Conservation (phyloP, 2,888 invertebrate genomes). For the Phragmatobia fuliginosa region DNA sequence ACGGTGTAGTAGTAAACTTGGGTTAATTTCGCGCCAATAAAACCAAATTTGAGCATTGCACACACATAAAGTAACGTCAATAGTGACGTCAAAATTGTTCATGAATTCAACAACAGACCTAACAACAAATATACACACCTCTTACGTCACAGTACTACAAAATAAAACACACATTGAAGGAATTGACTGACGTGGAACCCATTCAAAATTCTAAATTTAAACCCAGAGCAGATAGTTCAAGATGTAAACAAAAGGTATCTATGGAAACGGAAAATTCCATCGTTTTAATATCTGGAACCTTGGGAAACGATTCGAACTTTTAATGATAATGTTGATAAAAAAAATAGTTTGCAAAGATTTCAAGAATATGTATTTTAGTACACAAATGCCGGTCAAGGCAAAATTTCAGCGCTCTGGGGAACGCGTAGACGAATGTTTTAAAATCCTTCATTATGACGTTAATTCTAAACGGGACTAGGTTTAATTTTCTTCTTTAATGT, state of each 20-base stretch:
- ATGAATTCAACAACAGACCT: conserved; percentile 24
- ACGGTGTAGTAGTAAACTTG: conserved; percentile 5
- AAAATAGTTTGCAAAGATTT: conserved; percentile 25
- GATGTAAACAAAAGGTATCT: conserved; percentile 44
- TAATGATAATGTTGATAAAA: conserved; percentile 27
- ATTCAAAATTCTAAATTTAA: conserved; percentile 51
- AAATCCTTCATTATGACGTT: neutral
- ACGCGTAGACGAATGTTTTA: conserved; percentile 15
- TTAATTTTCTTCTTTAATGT: neutral
- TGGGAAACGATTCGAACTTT: neutral
- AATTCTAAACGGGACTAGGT: neutral
- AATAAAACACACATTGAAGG: conserved; percentile 27
- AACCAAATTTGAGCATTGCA: conserved; percentile 26
- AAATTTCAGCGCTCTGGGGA: conserved; percentile 20
- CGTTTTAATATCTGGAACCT: conserved; percentile 22
- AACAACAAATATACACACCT: conserved; percentile 18
- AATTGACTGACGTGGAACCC: conserved; percentile 40
- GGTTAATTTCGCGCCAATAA: conserved; percentile 23
- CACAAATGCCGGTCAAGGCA: conserved; percentile 43
- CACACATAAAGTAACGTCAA: conserved; percentile 19
- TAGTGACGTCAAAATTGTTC: conserved; percentile 34
- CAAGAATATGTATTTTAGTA: conserved; percentile 33
- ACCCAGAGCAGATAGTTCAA: conserved; percentile 24
- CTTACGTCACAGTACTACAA: conserved; percentile 31
- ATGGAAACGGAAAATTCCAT: conserved; percentile 41